Percentiles rank a stretch among this genome's conserved stretches.
phyloP scores from a whole-genome alignment of 2,113 vertebrate genomes.

The Taurulus bubalis region DNA sequence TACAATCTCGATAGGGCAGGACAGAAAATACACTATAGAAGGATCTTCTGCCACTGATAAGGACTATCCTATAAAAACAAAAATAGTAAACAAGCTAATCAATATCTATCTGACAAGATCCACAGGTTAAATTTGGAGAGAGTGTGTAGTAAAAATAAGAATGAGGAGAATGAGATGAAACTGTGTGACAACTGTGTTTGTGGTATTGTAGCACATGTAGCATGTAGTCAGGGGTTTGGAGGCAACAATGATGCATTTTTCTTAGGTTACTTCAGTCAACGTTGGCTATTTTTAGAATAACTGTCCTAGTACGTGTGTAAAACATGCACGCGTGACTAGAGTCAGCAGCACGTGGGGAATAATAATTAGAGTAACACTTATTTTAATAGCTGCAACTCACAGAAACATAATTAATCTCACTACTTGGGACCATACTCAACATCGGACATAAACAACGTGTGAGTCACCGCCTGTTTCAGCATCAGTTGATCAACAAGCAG shows the following conservation, averaged over 20 bases:
- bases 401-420: neutral
- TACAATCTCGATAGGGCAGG: slow-evolving; percentile 99
- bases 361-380: slow-evolving; percentile 4
- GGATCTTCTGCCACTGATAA: slow-evolving; percentile 99
- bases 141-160: slow-evolving; percentile 60
- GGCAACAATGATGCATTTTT: slow-evolving; percentile 51
- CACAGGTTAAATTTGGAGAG: slow-evolving; percentile 70
- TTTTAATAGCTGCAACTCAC: slow-evolving; percentile 8
- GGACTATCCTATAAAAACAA: slow-evolving; percentile 98
- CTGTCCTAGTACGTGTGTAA: neutral
- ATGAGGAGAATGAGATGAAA: slow-evolving; percentile 50
- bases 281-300: neutral
- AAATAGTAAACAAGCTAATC: slow-evolving; percentile 85
- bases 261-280: neutral
- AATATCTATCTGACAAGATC: slow-evolving; percentile 74
- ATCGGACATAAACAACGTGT: slow-evolving; percentile 2
- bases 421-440: neutral
- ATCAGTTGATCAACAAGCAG: neutral
- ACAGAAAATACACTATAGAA: slow-evolving; percentile 99
- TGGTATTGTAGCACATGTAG: neutral
- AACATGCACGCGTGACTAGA: neutral
- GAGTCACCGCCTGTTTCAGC: neutral
- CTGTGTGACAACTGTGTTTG: slow-evolving; percentile 10
- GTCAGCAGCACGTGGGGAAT: slow-evolving; percentile 9
- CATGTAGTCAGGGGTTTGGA: slow-evolving; percentile 49